Conservation (phyloP, 1,140 invertebrate genomes). For the Scylla paramamosain region DNA sequence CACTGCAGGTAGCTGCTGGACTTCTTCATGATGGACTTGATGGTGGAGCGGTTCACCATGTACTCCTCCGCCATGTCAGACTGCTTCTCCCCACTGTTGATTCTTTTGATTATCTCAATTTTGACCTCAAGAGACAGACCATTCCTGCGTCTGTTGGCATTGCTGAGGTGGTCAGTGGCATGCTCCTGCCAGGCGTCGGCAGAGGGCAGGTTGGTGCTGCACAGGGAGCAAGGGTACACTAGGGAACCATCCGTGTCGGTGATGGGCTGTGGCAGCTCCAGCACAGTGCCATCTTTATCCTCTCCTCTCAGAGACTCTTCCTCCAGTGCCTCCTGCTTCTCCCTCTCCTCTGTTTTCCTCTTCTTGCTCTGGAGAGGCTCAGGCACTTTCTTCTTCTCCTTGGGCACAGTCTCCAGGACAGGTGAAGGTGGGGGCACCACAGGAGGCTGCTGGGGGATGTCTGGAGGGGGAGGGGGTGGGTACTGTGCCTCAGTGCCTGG, state of each 20-base stretch:
- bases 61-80: constrained; percentile 77
- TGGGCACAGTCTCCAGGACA: neutral
- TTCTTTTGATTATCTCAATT: constrained; percentile 77
- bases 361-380: constrained; percentile 36
- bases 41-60: constrained; percentile 75
- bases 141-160: constrained; percentile 62
- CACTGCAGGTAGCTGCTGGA: constrained; percentile 75
- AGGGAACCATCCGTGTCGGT: constrained; percentile 45
- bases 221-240: constrained; percentile 57
- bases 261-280: constrained; percentile 60
- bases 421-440: constrained; percentile 31
- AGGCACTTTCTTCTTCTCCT: constrained; percentile 51
- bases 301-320: constrained; percentile 13
- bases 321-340: neutral
- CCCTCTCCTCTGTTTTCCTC: constrained; percentile 54
- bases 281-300: neutral
- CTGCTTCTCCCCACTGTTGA: constrained; percentile 74
- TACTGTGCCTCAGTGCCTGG: constrained; percentile 59
- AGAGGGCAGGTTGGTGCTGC: constrained; percentile 53
- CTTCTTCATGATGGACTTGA: constrained; percentile 77
- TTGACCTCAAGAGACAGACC: constrained; percentile 76
- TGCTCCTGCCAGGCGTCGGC: constrained; percentile 66
- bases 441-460: constrained; percentile 41
- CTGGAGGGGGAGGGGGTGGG: constrained; percentile 52
- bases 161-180: constrained; percentile 51